Evolutionary conservation across 2,797 vertebrate species (phyloP).

Genomic region (Podarcis lilfordi): DNA sequence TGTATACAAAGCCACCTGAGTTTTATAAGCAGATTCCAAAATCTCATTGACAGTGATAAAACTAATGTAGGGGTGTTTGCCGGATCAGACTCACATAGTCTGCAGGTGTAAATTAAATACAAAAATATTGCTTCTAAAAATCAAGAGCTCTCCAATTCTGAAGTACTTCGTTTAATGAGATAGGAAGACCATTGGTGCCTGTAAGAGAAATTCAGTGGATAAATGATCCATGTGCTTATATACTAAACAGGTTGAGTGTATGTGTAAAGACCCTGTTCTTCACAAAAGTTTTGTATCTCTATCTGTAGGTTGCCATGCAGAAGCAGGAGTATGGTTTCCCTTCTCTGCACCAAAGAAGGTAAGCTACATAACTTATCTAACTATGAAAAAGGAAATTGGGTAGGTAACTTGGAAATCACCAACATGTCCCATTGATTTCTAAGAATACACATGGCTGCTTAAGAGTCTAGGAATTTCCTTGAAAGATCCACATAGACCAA

Average conservation of each 20-base stretch:
- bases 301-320: conserved; percentile 84
- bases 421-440: not conserved
- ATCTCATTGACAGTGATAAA: not conserved
- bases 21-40: not conserved
- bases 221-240: not conserved
- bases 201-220: not conserved
- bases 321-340: conserved; percentile 86
- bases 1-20: no score
- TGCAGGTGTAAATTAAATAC: no score
- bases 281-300: conserved; percentile 54
- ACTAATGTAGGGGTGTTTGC: not conserved
- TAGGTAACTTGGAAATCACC: not conserved
- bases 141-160: not conserved
- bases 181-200: not conserved
- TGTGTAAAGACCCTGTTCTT: conserved; percentile 36
- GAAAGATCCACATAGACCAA: not conserved
- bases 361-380: conserved; percentile 46
- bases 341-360: conserved; percentile 89
- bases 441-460: not conserved
- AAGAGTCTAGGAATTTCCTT: not conserved
- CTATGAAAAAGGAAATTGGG: not conserved
- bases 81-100: not conserved
- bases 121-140: not conserved
- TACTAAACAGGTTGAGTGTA: not conserved
- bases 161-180: not conserved